phyloP scores from a whole-genome alignment of 2,888 invertebrate genomes.

The Junonia oenone region DNA sequence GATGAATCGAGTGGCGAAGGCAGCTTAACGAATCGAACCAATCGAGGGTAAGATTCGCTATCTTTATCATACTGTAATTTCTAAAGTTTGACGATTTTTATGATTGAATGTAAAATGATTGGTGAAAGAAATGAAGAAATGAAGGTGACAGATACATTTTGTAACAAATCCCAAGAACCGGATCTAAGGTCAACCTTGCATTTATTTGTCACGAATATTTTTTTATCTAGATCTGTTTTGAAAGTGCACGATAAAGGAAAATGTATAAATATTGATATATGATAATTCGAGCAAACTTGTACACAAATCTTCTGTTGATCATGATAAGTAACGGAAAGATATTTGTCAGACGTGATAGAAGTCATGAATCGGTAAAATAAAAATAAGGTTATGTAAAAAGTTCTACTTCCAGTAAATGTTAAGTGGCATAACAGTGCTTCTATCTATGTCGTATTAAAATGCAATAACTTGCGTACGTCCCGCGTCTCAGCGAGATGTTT shows the following conservation, averaged over 20 bases:
- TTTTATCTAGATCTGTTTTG: not conserved
- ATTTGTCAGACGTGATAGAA: not conserved
- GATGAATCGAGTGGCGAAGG: conserved; percentile 64
- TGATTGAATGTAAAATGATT: no score
- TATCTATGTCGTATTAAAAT: conserved; percentile 52
- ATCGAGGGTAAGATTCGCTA: conserved; percentile 48
- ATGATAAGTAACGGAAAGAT: not conserved
- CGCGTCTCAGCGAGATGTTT: conserved; percentile 53
- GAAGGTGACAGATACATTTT: no score
- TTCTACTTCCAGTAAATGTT: conserved; percentile 30
- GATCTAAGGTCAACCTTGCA: not conserved
- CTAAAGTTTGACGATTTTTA: no score
- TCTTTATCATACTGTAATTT: no score
- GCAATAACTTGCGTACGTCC: conserved; percentile 57
- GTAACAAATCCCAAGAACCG: not conserved
- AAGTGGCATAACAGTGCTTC: conserved; percentile 37
- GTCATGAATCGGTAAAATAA: not conserved
- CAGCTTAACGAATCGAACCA: conserved; percentile 30
- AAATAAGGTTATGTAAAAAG: conserved; percentile 8
- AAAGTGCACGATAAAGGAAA: not conserved
- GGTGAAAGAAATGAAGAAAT: no score
- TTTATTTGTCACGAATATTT: not conserved
- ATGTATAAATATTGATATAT: not conserved
- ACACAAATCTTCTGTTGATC: not conserved
- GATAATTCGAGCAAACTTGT: not conserved